These are phyloP conservation scores for Crossocerus cetratus DNA, from an alignment of 2,888 invertebrate genomes.

Conservation along the genomic window DNA sequence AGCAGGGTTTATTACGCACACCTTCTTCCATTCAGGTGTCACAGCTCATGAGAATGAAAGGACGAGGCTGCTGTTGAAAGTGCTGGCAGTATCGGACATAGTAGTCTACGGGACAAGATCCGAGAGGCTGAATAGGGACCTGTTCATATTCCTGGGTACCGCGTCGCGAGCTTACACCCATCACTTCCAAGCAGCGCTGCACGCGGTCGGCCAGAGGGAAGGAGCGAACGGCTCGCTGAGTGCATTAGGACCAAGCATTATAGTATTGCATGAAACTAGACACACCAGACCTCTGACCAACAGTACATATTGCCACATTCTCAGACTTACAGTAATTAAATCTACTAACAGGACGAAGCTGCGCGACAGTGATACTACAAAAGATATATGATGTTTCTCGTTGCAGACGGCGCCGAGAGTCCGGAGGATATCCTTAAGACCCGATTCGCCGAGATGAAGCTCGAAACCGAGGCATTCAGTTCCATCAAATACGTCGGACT, in stretches of 20 bases:
- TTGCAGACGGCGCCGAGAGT: constrained; percentile 79
- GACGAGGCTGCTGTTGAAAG: constrained; percentile 85
- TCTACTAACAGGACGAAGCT: constrained; percentile 23
- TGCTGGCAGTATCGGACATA: constrained; percentile 89
- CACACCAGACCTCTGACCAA: constrained; percentile 83
- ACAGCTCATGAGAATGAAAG: constrained; percentile 81
- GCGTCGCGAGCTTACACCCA: constrained; percentile 86
- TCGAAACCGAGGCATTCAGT: constrained; percentile 85
- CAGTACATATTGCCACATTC: constrained; percentile 74
- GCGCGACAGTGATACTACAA: not conserved
- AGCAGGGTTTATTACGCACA: too few species aligned
- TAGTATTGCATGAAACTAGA: constrained; percentile 89
- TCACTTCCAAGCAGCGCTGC: constrained; percentile 83
- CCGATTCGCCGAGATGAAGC: constrained; percentile 81
- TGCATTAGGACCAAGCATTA: constrained; percentile 84
- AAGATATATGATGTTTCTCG: constrained; percentile 23
- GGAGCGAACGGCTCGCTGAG: constrained; percentile 77
- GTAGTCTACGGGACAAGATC: constrained; percentile 87
- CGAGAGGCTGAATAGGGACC: constrained; percentile 86
- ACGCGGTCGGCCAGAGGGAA: constrained; percentile 72
- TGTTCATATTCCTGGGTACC: constrained; percentile 87
- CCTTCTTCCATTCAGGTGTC: too few species aligned
- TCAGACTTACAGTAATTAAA: constrained; percentile 53
- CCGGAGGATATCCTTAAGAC: constrained; percentile 82
- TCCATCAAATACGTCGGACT: constrained; percentile 84